Evolutionary conservation across 2,113 vertebrate genomes (phyloP), one percentile per base, ranked within the genome.

Genomic region (Saccopteryx bilineata): DNA sequence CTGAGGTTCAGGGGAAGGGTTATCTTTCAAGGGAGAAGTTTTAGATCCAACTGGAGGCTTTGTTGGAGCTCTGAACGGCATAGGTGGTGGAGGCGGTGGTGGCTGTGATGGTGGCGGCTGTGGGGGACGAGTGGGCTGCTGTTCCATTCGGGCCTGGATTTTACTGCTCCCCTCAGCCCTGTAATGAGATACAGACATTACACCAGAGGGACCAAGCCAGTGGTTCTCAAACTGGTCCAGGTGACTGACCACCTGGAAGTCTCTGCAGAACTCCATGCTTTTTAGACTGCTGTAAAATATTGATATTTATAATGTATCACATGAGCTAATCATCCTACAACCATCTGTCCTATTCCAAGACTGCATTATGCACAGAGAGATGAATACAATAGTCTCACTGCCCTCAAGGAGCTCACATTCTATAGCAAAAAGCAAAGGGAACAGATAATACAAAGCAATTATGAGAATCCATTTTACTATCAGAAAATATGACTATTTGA

Each of bases 161-260:
- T 99, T 99, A 98, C 99, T 99, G 98, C 99, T 99, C 95, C 99
- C 99, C 97, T 99, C 99, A 58, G 99, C 99, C 98, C 99, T 99
- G 97, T 96, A 98, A 98, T 48, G 93, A 96, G 60, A 95, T 3
- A 71, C 28, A 86, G 56, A 87, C 50, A 96, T 48, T 86, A 78
- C 90, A 86, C 52, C 74, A 94, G 90, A 0, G 0, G 60, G 8
- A 13, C 65, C 86, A 71, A 52, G 75, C 24, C n/a, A 93, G 68
- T 9, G 33, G 3, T 0, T 68, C 72, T 75, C 65, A 52, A n/a
- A 50, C n/a, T 13, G 69, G 54, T 87, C 31, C 28, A 21, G 26
- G 58, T 69, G 52, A 78, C 76, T 10, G 31, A 87, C 50, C 4
- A 39, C 52, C 24, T 26, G 4, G 46, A 54, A 33, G 63, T 39